Percentiles rank a stretch among this genome's conserved stretches.
These are phyloP conservation scores for Babyrousa celebensis DNA, from an alignment of 2,797 vertebrate genomes.

Conservation along the genomic window DNA sequence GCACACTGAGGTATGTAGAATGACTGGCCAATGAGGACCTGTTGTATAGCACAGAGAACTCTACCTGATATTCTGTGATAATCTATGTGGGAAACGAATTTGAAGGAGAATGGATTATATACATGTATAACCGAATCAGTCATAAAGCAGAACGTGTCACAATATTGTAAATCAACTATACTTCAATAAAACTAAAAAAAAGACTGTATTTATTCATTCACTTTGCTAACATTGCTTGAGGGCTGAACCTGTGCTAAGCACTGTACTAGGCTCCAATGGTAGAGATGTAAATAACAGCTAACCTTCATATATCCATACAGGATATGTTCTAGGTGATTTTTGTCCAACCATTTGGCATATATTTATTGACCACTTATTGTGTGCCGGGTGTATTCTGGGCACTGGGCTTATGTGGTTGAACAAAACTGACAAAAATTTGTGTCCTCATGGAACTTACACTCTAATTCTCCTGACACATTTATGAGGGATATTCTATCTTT, in stretches of 20 bases:
- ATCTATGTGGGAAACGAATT: no score
- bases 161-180: no score
- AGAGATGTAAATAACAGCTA: slow-evolving; percentile 35
- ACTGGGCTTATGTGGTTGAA: neutral
- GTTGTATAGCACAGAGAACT: no score
- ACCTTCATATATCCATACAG: slow-evolving; percentile 18
- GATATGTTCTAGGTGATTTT: slow-evolving; percentile 27
- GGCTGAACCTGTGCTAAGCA: neutral
- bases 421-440: slow-evolving; percentile 52
- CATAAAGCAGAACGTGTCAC: no score
- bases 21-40: no score
- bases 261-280: neutral
- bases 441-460: neutral
- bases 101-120: no score
- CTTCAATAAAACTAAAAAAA: no score
- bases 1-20: no score
- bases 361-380: slow-evolving; percentile 60
- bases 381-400: neutral
- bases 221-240: slow-evolving; percentile 38
- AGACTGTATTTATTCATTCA: neutral
- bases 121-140: no score
- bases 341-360: neutral
- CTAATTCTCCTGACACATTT: slow-evolving; percentile 27
- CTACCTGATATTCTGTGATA: no score
- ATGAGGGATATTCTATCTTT: slow-evolving; percentile 49